phyloP scores from a whole-genome alignment of 2,113 vertebrate genomes.

The Macrotis lagotis region DNA sequence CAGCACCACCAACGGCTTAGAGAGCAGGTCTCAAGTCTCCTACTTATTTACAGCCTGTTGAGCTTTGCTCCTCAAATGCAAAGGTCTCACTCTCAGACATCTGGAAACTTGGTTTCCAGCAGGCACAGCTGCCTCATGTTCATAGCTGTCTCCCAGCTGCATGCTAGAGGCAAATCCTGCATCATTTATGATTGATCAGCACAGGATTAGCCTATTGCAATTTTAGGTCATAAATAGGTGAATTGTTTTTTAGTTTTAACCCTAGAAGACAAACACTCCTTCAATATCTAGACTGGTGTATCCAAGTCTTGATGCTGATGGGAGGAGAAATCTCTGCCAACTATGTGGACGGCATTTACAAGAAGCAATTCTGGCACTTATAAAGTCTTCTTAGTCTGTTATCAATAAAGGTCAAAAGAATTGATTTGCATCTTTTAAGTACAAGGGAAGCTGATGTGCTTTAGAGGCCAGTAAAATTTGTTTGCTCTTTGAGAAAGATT shows the following conservation, averaged over 20 bases:
- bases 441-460: not conserved
- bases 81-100: not conserved
- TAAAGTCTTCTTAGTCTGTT: not conserved
- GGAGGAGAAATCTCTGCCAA: not conserved
- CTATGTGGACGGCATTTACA: not conserved
- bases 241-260: not conserved
- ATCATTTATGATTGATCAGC: not conserved
- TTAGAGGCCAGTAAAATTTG: not conserved
- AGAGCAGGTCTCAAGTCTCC: not conserved
- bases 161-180: constrained; percentile 16
- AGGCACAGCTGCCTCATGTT: constrained; percentile 22
- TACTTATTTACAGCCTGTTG: not conserved
- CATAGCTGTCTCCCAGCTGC: not conserved
- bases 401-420: not conserved
- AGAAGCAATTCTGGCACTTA: not conserved
- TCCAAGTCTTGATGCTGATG: not conserved
- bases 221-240: not conserved
- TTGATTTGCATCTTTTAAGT: not conserved
- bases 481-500: not conserved
- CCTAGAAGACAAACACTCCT: not conserved
- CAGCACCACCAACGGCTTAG: not conserved
- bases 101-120: constrained; percentile 21
- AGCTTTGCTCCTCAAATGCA: not conserved
- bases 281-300: not conserved
- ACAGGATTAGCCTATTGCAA: not conserved